phyloP scores from a whole-genome alignment of 2,113 vertebrate genomes.

The Tychaedon coryphoeus region DNA sequence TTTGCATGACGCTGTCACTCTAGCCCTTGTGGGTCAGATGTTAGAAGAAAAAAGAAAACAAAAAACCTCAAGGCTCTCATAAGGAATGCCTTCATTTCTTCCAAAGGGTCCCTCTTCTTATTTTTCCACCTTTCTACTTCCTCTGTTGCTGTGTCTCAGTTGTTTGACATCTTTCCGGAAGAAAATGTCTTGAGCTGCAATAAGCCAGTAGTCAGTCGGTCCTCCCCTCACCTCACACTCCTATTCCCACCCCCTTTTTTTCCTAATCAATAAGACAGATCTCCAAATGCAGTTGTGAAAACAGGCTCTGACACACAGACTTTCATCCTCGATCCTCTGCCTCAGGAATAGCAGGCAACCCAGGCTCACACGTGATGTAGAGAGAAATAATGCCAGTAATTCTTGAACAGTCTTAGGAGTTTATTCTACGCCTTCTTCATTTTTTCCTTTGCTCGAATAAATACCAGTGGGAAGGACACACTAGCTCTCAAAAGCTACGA shows the following conservation, averaged over 20 bases:
- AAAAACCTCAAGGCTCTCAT: conserved; percentile 54
- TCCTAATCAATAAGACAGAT: conserved; percentile 79
- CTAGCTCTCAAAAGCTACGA: conserved; percentile 15
- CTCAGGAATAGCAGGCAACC: conserved; percentile 73
- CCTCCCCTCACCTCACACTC: conserved; percentile 68
- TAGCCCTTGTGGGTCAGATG: conserved; percentile 79
- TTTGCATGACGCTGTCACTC: conserved; percentile 81
- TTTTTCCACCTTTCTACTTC: conserved; percentile 78
- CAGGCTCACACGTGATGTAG: conserved; percentile 68
- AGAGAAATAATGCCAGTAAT: conserved; percentile 70
- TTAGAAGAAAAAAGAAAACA: conserved; percentile 25
- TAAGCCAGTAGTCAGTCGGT: conserved; percentile 66
- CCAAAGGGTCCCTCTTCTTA: conserved; percentile 67
- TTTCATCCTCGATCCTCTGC: conserved; percentile 67
- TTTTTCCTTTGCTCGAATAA: conserved; percentile 14
- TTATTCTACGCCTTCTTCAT: conserved; percentile 65
- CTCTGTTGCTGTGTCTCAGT: conserved; percentile 74
- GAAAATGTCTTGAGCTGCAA: conserved; percentile 74
- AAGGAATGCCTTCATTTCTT: conserved; percentile 73
- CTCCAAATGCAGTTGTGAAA: conserved; percentile 76
- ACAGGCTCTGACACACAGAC: conserved; percentile 72
- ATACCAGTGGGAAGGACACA: conserved; percentile 49
- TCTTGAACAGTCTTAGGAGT: conserved; percentile 69
- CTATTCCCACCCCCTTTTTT: conserved; percentile 64
- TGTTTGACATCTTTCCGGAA: conserved; percentile 80